phyloP scores from a whole-genome alignment of 2,888 invertebrate species.

The Nomada fabriciana region DNA sequence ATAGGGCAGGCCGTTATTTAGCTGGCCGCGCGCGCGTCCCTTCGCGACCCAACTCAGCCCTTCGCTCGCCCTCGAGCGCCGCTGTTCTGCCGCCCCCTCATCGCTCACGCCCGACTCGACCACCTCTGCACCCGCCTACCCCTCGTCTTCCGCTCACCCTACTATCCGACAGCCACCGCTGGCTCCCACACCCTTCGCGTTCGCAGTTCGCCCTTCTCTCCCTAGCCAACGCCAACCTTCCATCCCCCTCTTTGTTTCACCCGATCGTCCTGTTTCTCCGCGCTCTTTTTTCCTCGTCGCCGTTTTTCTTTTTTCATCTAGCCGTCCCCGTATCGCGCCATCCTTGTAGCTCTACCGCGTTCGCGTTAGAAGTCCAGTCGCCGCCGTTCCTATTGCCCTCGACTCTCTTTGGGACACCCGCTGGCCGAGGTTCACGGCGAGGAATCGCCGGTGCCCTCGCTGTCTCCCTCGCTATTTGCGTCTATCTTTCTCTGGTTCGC shows the following conservation, averaged over 20 bases:
- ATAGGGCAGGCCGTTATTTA: constrained; percentile 80
- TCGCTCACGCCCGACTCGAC: constrained; percentile 65
- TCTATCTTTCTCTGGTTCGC: constrained; percentile 22
- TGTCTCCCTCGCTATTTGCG: constrained; percentile 14
- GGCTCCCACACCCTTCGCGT: constrained; percentile 52
- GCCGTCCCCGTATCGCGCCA: constrained; percentile 18
- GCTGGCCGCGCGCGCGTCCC: constrained; percentile 78
- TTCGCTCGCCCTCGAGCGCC: constrained; percentile 73
- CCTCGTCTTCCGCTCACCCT: constrained; percentile 43
- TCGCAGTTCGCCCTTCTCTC: constrained; percentile 48
- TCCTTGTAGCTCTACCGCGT: constrained; percentile 7
- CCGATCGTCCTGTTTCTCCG: constrained; percentile 34
- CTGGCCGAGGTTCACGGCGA: constrained; percentile 39
- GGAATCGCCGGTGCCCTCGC: constrained; percentile 46
- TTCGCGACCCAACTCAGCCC: constrained; percentile 79
- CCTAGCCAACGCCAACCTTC: constrained; percentile 55
- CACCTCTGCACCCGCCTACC: constrained; percentile 73
- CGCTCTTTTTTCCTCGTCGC: not conserved
- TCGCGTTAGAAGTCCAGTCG: not conserved
- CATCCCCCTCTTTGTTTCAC: constrained; percentile 48
- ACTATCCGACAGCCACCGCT: constrained; percentile 55
- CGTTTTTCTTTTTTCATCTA: constrained; percentile 9
- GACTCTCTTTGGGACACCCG: constrained; percentile 58
- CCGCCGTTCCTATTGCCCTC: constrained; percentile 39
- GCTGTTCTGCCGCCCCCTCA: constrained; percentile 69